These are phyloP conservation scores for Galemys pyrenaicus DNA, from an alignment of 2,113 vertebrate genomes.

Conservation along the genomic window DNA sequence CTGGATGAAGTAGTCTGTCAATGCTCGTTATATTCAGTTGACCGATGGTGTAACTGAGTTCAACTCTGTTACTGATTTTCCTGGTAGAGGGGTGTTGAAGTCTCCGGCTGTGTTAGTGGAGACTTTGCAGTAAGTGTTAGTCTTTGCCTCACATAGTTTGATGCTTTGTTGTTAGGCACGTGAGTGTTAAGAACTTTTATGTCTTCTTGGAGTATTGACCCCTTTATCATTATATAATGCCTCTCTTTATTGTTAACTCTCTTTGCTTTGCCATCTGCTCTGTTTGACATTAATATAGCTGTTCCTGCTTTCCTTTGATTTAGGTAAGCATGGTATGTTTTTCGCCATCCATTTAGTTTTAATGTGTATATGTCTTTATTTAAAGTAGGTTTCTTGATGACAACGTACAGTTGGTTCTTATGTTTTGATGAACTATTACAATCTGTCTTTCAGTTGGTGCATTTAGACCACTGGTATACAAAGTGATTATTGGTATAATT, in stretches of 20 bases:
- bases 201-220: neutral
- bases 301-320: neutral
- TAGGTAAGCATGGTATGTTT: neutral
- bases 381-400: neutral
- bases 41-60: neutral
- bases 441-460: neutral
- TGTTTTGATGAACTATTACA: neutral
- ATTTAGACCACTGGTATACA: neutral
- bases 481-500: neutral
- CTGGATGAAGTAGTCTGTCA: neutral
- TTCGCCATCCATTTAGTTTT: neutral
- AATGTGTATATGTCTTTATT: neutral
- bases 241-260: neutral
- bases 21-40: neutral
- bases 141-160: neutral
- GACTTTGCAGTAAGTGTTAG: neutral
- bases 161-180: neutral
- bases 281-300: neutral
- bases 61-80: neutral
- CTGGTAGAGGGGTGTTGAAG: neutral
- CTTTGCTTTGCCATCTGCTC: neutral
- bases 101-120: neutral
- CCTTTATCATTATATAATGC: neutral
- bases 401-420: neutral
- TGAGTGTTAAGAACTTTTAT: neutral